phyloP scores from a whole-genome alignment of 2,113 vertebrate species.

The Cryptotis parvus region DNA sequence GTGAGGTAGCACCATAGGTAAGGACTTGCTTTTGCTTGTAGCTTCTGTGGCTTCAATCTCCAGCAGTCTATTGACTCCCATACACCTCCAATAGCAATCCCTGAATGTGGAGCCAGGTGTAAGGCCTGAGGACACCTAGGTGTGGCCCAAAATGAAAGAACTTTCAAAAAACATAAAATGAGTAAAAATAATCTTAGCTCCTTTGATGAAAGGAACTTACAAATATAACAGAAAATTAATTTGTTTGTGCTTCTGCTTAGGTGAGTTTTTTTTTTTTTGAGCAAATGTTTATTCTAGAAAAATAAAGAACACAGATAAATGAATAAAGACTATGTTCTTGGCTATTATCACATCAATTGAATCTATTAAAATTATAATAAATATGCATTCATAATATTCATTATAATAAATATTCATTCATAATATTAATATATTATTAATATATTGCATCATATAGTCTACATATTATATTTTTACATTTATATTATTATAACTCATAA shows the following conservation, averaged over 20 bases:
- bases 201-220: neutral
- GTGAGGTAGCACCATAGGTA: too few species aligned
- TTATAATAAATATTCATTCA: slow-evolving; percentile 2
- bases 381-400: neutral
- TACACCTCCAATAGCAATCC: too few species aligned
- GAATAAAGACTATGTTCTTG: neutral
- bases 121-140: too few species aligned
- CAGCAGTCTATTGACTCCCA: too few species aligned
- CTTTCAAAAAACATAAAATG: slow-evolving; percentile 30
- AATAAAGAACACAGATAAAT: neutral
- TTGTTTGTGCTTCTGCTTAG: neutral
- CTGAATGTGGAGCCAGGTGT: too few species aligned
- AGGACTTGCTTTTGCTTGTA: too few species aligned
- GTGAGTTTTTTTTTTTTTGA: neutral
- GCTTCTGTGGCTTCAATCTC: too few species aligned
- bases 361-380: neutral
- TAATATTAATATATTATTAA: too few species aligned
- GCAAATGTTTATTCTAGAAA: neutral
- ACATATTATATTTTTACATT: neutral
- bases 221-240: neutral
- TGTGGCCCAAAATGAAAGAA: too few species aligned
- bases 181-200: neutral
- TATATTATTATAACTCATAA: neutral
- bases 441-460: neutral
- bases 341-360: neutral